These are phyloP conservation scores for Lichenostomus cassidix DNA, from an alignment of 2,113 vertebrate species.

Conservation along the genomic window DNA sequence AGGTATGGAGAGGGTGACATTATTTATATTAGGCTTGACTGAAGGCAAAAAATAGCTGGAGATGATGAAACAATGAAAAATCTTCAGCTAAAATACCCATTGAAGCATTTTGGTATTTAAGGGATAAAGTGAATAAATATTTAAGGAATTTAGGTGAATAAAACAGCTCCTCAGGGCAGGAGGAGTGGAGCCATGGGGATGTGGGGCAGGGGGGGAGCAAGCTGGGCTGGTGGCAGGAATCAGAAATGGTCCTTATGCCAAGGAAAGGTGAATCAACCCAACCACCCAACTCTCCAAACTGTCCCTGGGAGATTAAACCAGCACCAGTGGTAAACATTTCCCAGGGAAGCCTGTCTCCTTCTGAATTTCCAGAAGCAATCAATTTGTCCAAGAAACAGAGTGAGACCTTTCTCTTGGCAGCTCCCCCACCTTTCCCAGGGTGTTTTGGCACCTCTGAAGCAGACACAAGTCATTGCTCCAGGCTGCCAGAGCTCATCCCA, in stretches of 20 bases:
- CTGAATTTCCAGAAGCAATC: neutral
- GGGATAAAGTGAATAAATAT: neutral
- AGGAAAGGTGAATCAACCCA: neutral
- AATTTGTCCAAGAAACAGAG: neutral
- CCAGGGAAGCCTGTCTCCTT: neutral
- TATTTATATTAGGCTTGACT: neutral
- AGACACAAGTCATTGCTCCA: neutral
- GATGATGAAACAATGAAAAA: neutral
- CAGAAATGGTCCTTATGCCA: neutral
- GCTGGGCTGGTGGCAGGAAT: neutral
- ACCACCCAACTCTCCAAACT: rapidly evolving
- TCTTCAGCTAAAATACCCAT: neutral
- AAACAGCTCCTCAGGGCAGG: neutral
- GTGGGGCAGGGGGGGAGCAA: neutral
- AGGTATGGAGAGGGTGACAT: neutral
- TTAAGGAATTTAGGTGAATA: neutral
- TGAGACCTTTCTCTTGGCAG: neutral
- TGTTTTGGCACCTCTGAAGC: neutral
- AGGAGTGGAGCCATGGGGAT: neutral
- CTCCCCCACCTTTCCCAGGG: neutral
- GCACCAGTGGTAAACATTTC: rapidly evolving
- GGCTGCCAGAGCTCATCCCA: neutral
- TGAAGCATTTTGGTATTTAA: neutral
- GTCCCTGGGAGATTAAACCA: neutral
- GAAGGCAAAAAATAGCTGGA: neutral